Conservation (phyloP, 2,888 invertebrate genomes). For the Lymantria monacha region DNA sequence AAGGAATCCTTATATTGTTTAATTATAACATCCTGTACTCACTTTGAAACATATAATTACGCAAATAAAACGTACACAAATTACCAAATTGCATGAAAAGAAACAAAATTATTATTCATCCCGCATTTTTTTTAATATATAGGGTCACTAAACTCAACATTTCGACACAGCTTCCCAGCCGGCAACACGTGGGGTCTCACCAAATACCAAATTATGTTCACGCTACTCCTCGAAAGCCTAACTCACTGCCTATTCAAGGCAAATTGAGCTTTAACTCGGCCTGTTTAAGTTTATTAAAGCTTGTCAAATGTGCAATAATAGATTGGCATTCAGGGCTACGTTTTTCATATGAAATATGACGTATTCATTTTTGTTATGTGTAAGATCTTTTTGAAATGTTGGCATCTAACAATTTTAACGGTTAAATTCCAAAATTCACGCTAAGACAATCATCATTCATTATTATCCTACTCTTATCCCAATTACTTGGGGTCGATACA, state of each 20-base stretch:
- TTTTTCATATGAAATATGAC: constrained; percentile 18
- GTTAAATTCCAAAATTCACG: no score
- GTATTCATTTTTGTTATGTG: constrained; percentile 13
- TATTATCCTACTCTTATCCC: no score
- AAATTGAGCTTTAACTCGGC: constrained; percentile 51
- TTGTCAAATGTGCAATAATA: constrained; percentile 28
- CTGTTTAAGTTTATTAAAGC: constrained; percentile 47
- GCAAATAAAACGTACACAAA: no score
- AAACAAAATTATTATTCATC: not conserved
- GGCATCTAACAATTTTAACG: no score
- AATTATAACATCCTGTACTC: no score
- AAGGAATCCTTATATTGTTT: no score
- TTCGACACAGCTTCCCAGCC: constrained; percentile 63
- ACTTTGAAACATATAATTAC: no score
- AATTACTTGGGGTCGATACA: no score
- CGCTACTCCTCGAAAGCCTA: constrained; percentile 57
- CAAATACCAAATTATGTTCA: constrained; percentile 63
- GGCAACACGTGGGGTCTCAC: constrained; percentile 68
- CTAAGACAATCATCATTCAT: no score
- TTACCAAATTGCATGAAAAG: no score
- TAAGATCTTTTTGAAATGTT: not conserved
- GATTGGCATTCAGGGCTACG: constrained; percentile 23
- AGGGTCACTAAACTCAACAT: constrained; percentile 42
- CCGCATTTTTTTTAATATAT: constrained; percentile 9
- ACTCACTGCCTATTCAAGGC: constrained; percentile 28